Percentiles rank a stretch among this genome's conserved stretches.
phyloP scores from a whole-genome alignment of 2,797 vertebrate genomes.

The Alcedo atthis region DNA sequence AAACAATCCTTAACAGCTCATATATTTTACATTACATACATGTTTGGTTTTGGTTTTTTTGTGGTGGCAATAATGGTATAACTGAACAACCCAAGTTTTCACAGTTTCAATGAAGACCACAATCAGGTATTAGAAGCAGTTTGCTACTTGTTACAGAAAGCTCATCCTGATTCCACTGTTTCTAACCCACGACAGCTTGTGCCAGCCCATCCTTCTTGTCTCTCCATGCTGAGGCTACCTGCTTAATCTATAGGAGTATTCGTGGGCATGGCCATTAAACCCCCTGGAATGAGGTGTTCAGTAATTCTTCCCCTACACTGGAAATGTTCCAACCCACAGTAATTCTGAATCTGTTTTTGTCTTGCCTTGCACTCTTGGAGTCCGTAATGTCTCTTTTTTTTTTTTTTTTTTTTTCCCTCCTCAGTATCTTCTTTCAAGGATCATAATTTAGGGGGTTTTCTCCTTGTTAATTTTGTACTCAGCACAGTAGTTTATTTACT shows the following conservation, averaged over 20 bases:
- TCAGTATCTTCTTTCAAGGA: background rate
- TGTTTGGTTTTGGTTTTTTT: background rate
- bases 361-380: background rate
- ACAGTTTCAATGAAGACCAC: background rate
- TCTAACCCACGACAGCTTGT: background rate
- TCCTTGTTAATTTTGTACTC: background rate
- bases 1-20: background rate
- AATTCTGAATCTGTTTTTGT: background rate
- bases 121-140: background rate
- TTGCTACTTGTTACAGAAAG: background rate
- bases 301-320: background rate
- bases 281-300: background rate
- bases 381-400: background rate
- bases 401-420: background rate
- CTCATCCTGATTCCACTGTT: background rate
- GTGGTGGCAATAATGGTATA: background rate
- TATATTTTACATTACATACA: background rate
- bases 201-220: background rate
- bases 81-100: background rate
- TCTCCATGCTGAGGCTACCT: background rate
- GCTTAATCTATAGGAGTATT: fast-evolving
- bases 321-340: background rate
- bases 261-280: background rate
- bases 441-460: fast-evolving
- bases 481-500: background rate